These are phyloP conservation scores for Pentamera pediparva DNA, from an alignment of 53 echinoderm and acorn worm genomes.

Conservation along the genomic window DNA sequence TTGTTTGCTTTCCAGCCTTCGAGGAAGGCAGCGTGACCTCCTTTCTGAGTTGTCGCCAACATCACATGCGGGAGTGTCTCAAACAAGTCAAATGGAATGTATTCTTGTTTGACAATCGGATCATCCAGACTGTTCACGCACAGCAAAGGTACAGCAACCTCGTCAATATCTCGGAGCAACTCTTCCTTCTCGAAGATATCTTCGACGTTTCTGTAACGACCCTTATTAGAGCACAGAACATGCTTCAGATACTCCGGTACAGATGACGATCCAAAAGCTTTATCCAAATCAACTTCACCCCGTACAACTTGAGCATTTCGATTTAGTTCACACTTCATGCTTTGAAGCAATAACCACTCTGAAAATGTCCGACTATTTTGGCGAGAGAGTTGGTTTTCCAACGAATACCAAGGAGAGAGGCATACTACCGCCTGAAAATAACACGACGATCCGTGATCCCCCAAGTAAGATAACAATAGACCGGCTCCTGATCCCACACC, in stretches of 20 bases:
- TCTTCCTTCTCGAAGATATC: constrained; percentile 86
- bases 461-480: constrained; percentile 69
- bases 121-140: constrained; percentile 84
- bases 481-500: constrained; percentile 66
- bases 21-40: constrained; percentile 80
- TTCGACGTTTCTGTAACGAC: constrained; percentile 39
- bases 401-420: constrained; percentile 73
- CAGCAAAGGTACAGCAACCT: constrained; percentile 76
- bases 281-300: constrained; percentile 50
- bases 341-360: constrained; percentile 68
- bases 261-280: constrained; percentile 53
- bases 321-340: constrained; percentile 52
- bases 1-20: constrained; percentile 25
- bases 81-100: constrained; percentile 79
- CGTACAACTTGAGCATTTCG: constrained; percentile 50
- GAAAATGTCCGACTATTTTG: neutral
- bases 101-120: constrained; percentile 48
- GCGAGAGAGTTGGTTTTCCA: constrained; percentile 34
- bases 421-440: constrained; percentile 69
- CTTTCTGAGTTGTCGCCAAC: constrained; percentile 66
- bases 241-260: constrained; percentile 43
- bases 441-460: constrained; percentile 82
- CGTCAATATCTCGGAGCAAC: constrained; percentile 76
- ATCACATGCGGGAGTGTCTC: constrained; percentile 77
- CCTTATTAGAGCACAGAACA: constrained; percentile 53